These are phyloP conservation scores for Brachyrhaphis roseni DNA, from an alignment of 2,797 vertebrate genomes.

Conservation along the genomic window DNA sequence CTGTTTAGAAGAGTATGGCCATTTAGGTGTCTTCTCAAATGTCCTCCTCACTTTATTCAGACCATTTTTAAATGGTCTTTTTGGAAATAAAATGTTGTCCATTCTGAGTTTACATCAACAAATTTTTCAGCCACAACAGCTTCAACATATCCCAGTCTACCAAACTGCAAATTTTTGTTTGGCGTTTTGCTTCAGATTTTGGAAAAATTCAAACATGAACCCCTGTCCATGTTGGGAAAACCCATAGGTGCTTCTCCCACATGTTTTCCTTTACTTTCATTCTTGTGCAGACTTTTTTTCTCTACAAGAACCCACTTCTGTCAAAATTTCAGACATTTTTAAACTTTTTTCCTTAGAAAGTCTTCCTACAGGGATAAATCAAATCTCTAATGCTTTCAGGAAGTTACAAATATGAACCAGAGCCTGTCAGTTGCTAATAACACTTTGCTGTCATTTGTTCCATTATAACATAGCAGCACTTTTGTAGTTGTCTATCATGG, in stretches of 20 bases:
- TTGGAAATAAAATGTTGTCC: not conserved
- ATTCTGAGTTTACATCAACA: not conserved
- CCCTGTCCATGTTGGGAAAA: not conserved
- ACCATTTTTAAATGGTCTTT: not conserved
- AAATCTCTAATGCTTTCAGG: not conserved
- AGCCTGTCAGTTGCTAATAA: not conserved
- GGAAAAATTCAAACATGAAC: not conserved
- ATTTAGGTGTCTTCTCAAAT: not conserved
- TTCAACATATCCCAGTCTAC: not conserved
- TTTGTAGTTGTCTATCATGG: not conserved
- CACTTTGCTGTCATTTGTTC: not conserved
- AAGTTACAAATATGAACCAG: not conserved
- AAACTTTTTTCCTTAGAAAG: not conserved
- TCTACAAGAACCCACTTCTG: not conserved
- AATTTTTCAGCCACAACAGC: no score
- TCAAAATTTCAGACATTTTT: not conserved
- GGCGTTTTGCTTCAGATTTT: not conserved
- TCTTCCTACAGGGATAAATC: not conserved
- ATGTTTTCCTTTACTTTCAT: not conserved
- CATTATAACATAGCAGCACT: conserved; percentile 8
- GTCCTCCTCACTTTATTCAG: not conserved
- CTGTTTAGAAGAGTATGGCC: not conserved
- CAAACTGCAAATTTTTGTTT: not conserved
- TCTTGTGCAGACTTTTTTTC: not conserved
- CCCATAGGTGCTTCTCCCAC: not conserved